Percentiles rank a stretch among this genome's conserved stretches.
phyloP scores from a whole-genome alignment of 2,888 invertebrate species.

The Diarsia mendica region DNA sequence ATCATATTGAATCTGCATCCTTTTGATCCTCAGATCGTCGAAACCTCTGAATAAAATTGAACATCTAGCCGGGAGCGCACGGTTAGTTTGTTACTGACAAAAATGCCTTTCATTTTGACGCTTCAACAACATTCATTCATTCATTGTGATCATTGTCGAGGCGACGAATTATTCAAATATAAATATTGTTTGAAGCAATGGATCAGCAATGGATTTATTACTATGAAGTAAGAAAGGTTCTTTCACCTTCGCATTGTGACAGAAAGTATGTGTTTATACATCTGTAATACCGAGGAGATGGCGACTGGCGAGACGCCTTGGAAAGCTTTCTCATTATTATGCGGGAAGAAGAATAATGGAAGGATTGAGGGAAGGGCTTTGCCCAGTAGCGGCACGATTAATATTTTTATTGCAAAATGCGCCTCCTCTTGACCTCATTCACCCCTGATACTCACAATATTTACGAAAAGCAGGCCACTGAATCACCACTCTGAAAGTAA shows the following conservation, averaged over 20 bases:
- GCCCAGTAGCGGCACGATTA: background rate
- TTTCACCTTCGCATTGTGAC: background rate
- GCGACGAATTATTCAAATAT: background rate
- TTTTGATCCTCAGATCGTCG: no score
- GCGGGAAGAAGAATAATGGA: background rate
- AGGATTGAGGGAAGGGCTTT: background rate
- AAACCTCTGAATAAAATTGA: no score
- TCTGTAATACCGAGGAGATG: background rate
- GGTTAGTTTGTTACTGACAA: background rate
- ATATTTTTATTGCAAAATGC: no score
- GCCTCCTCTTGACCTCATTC: no score
- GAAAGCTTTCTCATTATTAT: background rate
- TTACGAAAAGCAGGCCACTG: background rate
- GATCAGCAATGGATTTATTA: no score
- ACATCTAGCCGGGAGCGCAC: no score
- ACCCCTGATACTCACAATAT: background rate
- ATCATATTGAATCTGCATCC: no score
- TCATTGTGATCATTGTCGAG: background rate
- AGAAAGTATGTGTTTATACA: background rate
- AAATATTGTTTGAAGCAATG: background rate
- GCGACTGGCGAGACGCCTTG: background rate
- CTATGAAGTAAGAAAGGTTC: no score
- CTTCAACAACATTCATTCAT: constrained; percentile 4
- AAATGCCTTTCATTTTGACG: constrained; percentile 4
- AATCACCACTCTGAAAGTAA: constrained; percentile 22